Evolutionary conservation across 2,797 vertebrate species (phyloP).

Genomic region (Ctenosaura bakeri): DNA sequence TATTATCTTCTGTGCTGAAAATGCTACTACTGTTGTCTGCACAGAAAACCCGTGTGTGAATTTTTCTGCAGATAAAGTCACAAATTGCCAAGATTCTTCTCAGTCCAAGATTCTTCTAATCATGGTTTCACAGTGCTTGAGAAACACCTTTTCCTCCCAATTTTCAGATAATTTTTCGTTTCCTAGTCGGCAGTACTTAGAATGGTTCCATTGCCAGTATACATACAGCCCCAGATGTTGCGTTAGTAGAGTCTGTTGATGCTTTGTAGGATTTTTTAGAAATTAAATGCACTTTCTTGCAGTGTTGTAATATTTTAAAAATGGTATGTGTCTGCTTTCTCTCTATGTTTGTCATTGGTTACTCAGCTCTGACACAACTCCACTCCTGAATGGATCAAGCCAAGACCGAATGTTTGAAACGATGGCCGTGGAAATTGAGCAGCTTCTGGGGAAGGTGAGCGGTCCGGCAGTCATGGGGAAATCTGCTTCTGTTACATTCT

Average conservation of each 20-base stretch:
- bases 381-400: conserved; percentile 94
- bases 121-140: too few species aligned
- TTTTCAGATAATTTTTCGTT: too few species aligned
- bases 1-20: too few species aligned
- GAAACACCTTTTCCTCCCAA: too few species aligned
- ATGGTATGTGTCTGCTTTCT: not conserved
- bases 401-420: conserved; percentile 99
- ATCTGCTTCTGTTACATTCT: not conserved
- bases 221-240: too few species aligned
- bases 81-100: too few species aligned
- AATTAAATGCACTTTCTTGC: not conserved
- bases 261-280: not conserved
- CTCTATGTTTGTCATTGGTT: conserved; percentile 51
- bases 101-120: too few species aligned
- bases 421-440: conserved; percentile 98
- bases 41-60: too few species aligned
- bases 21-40: too few species aligned
- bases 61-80: too few species aligned
- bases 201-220: not conserved
- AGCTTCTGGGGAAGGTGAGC: conserved; percentile 93
- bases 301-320: fast-evolving
- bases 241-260: not conserved
- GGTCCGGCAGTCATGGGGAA: not conserved
- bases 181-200: not conserved
- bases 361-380: conserved; percentile 94